Evolutionary conservation across 2,113 vertebrate genomes (phyloP), one percentile per base, ranked within the genome.

Genomic region (Chamaetylas fuelleborni): DNA sequence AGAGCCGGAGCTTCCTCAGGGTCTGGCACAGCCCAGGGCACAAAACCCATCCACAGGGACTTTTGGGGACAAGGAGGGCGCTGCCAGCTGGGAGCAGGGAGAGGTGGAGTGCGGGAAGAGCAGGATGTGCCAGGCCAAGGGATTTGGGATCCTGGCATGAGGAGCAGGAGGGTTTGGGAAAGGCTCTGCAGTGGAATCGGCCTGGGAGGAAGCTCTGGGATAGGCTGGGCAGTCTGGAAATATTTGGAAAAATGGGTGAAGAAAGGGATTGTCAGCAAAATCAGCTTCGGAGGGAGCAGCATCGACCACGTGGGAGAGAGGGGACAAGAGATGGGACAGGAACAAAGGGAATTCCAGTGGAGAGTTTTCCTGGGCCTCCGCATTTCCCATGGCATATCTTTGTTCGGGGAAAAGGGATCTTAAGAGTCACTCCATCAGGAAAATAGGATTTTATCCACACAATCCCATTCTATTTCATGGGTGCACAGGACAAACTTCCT

Each of bases 301-400:
- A 8, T 5, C 2, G 24, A 14, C 14, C 5, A 14, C 12, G 38
- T 20, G 43, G 29, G 1, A 1, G 7, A 13, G 50, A 31, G 9
- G 29, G 4, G 8, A 48, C 12, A 4, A 19, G 56, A 51, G 47
- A 5, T 7, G 38, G 81, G 40, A 53, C 28, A 50, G 64, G 73
- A 31, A 66, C 23, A 71, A 19, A 42, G 65, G 62, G 47, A 72
- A 72, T 45, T 13, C 64, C 80, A 24, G 40, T 2, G 47, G 5
- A 5, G 69, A 1, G 8, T 2, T 57, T 25, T 17, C 2, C 5
- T 4, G 66, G 31, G 34, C 5, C 31, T 12, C 80, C 1, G 1
- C 1, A 19, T 33, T 42, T 81, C 54, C 83, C 16, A 0, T 9
- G n/a, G 57, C 14, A 2, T 0, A 0, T 11, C 29, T 57, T 14